Conservation (phyloP, 1,140 invertebrate species). For the Musca vetustissima region DNA sequence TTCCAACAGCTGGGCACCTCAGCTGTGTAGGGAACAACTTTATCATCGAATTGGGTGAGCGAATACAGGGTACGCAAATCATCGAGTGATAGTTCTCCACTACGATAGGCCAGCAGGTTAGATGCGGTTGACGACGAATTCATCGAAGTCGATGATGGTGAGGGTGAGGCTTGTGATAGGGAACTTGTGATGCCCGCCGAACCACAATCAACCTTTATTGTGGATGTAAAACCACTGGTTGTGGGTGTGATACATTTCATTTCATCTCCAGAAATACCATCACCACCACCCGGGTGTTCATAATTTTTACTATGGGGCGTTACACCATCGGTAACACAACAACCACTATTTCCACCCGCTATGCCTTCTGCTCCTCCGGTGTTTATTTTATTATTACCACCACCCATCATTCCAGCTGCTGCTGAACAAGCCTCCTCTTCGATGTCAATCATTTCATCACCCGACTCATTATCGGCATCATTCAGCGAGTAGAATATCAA, state of each 20-base stretch:
- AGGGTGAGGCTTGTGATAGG: conserved; percentile 14
- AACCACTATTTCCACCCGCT: not conserved
- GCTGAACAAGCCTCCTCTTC: conserved; percentile 55
- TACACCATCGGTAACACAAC: conserved; percentile 5
- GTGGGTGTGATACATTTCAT: not conserved
- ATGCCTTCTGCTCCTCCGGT: not conserved
- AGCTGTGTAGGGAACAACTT: conserved; percentile 69
- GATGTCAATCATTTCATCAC: conserved; percentile 69
- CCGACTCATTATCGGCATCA: conserved; percentile 68
- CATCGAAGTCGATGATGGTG: conserved; percentile 28
- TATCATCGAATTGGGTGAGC: conserved; percentile 65
- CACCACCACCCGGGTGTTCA: not conserved
- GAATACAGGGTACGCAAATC: conserved; percentile 64
- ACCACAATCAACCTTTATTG: conserved; percentile 25
- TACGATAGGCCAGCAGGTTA: conserved; percentile 62
- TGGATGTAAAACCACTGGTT: not conserved
- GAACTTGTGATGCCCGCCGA: not conserved
- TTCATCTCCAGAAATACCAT: not conserved
- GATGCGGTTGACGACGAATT: conserved; percentile 31
- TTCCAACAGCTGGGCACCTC: conserved; percentile 92
- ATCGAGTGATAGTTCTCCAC: conserved; percentile 58
- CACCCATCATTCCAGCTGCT: not conserved
- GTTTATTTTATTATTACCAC: not conserved
- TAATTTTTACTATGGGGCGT: not conserved
- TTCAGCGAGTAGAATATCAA: conserved; percentile 81